Evolutionary conservation across 1,140 invertebrate genomes (phyloP).

Genomic region (Aporrectodea caliginosa): DNA sequence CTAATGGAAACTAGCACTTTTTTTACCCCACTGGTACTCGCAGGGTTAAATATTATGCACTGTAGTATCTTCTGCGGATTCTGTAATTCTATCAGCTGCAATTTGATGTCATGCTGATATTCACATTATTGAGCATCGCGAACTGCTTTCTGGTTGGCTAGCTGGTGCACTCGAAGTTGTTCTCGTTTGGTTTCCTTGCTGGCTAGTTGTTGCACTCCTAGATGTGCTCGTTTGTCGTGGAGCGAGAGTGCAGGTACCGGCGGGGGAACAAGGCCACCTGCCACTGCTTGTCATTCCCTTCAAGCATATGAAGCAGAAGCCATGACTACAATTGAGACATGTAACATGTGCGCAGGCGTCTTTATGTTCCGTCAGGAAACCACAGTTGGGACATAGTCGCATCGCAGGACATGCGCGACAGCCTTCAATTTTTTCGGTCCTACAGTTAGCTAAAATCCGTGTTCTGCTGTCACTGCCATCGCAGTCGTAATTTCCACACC

Average conservation of each 20-base stretch:
- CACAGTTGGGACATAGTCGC: background rate
- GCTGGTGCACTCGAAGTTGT: no score
- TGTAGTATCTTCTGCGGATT: no score
- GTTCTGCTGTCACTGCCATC: background rate
- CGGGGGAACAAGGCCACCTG: background rate
- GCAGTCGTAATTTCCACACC: background rate
- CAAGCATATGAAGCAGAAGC: background rate
- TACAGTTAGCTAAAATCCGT: background rate
- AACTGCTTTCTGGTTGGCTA: no score
- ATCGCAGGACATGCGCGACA: background rate
- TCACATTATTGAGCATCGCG: no score
- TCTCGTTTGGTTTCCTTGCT: no score
- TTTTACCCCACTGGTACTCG: no score
- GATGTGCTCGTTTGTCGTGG: background rate
- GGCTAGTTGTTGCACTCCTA: no score
- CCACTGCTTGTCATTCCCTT: background rate
- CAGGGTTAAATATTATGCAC: no score
- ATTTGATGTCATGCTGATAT: no score
- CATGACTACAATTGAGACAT: background rate
- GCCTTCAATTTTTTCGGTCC: background rate
- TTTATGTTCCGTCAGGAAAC: background rate
- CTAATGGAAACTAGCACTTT: no score
- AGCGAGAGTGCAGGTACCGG: background rate
- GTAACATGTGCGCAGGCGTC: background rate
- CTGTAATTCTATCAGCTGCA: no score